A percentile compares a stretch with the other conserved stretches of the same genome.
Evolutionary conservation across 2,888 invertebrate genomes (phyloP).

Genomic region (Rotaria magnacalcarata): DNA sequence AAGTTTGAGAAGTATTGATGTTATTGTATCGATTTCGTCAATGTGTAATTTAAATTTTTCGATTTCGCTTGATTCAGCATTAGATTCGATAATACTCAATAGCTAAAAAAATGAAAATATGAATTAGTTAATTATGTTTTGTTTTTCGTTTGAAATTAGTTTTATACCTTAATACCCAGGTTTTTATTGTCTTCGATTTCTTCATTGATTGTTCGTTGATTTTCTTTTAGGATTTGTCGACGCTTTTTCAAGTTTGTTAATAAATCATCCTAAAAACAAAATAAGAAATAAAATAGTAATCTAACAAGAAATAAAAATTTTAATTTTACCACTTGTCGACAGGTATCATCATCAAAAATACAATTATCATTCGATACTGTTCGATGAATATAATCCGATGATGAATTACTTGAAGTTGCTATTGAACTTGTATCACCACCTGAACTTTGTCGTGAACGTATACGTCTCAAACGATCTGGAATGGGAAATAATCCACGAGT

Average conservation of each 20-base stretch:
- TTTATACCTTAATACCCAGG: neutral
- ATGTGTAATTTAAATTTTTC: conserved; percentile 70
- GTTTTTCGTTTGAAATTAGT: neutral
- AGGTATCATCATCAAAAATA: neutral
- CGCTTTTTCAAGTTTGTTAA: neutral
- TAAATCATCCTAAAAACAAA: neutral
- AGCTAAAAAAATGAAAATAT: neutral
- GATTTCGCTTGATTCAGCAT: conserved; percentile 60
- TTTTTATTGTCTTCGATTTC: neutral
- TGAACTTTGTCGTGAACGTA: neutral
- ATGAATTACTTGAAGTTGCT: neutral
- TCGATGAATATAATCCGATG: conserved; percentile 29
- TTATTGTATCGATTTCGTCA: conserved; percentile 78
- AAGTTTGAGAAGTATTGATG: conserved; percentile 72
- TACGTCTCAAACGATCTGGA: neutral
- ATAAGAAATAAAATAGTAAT: neutral
- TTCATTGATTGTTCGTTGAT: neutral
- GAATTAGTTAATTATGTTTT: too few relatives aligned
- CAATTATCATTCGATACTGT: conserved; percentile 30
- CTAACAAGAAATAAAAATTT: too few relatives aligned
- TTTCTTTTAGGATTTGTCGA: neutral
- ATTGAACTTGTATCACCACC: neutral
- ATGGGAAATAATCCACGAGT: neutral
- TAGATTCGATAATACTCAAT: neutral
- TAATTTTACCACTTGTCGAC: neutral